Evolutionary conservation across 2,797 vertebrate genomes (phyloP).

Genomic region (Oreortyx pictus): DNA sequence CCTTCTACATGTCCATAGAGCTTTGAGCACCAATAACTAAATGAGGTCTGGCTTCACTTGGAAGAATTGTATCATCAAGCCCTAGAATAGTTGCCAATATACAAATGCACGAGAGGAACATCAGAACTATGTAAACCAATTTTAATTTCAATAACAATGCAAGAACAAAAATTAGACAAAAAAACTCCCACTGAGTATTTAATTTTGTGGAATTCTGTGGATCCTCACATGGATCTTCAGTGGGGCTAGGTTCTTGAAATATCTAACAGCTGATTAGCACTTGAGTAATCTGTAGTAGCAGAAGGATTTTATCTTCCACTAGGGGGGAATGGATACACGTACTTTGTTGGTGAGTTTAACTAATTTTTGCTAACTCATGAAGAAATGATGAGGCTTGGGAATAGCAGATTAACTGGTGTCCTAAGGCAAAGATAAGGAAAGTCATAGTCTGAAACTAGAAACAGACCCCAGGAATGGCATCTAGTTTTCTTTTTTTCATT

Average conservation of each 20-base stretch:
- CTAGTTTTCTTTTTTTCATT: neutral
- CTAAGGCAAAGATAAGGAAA: neutral
- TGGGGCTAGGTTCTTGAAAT: neutral
- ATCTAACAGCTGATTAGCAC: neutral
- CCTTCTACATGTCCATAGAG: neutral
- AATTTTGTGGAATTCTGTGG: neutral
- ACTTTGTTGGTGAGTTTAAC: neutral
- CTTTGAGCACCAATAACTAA: neutral
- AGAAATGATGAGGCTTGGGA: neutral
- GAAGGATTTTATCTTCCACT: conserved; percentile 52
- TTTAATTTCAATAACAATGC: neutral
- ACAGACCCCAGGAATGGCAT: neutral
- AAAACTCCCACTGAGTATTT: neutral
- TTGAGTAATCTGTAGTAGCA: conserved; percentile 1
- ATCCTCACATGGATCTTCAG: neutral
- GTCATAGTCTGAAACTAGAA: neutral
- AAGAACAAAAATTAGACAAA: neutral
- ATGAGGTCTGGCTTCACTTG: neutral
- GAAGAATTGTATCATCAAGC: neutral
- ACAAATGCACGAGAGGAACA: neutral
- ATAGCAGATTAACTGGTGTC: neutral
- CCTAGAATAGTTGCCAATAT: neutral
- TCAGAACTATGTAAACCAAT: neutral
- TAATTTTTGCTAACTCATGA: neutral
- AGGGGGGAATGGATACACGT: conserved; percentile 56